Conservation (phyloP, 2,797 vertebrate genomes). For the Erethizon dorsatum region DNA sequence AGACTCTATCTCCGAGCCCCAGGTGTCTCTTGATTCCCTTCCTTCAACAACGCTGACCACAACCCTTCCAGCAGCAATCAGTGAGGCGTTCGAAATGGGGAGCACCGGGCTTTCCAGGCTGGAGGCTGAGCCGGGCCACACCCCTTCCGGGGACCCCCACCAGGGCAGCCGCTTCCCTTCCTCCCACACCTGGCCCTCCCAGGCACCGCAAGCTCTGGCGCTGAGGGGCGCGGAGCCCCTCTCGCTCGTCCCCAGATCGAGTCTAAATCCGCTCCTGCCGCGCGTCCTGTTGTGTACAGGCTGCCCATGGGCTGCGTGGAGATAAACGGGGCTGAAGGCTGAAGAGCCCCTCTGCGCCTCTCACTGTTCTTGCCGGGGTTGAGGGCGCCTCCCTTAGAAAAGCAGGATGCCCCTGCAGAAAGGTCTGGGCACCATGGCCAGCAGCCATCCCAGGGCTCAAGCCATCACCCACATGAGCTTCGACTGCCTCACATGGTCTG, state of each 20-base stretch:
- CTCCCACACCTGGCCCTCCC: too few relatives aligned
- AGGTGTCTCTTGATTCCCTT: neutral
- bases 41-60: too few relatives aligned
- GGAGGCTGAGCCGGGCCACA: neutral
- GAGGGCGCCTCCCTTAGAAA: neutral
- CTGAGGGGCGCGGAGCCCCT: too few relatives aligned
- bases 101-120: neutral
- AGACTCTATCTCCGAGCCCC: neutral
- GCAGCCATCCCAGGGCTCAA: neutral
- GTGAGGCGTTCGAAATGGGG: fast-evolving
- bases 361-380: neutral
- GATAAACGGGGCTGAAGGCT: neutral
- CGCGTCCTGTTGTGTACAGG: neutral
- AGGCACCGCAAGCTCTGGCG: too few relatives aligned
- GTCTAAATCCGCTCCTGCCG: too few relatives aligned
- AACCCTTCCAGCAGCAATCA: neutral
- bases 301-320: neutral
- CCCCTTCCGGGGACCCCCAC: neutral
- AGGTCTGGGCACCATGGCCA: neutral
- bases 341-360: neutral
- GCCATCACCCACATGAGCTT: neutral
- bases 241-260: neutral
- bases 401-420: too few relatives aligned
- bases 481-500: neutral
- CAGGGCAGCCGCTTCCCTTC: neutral